Conservation (phyloP, 2,113 vertebrate species). For the Erpornis zantholeuca region DNA sequence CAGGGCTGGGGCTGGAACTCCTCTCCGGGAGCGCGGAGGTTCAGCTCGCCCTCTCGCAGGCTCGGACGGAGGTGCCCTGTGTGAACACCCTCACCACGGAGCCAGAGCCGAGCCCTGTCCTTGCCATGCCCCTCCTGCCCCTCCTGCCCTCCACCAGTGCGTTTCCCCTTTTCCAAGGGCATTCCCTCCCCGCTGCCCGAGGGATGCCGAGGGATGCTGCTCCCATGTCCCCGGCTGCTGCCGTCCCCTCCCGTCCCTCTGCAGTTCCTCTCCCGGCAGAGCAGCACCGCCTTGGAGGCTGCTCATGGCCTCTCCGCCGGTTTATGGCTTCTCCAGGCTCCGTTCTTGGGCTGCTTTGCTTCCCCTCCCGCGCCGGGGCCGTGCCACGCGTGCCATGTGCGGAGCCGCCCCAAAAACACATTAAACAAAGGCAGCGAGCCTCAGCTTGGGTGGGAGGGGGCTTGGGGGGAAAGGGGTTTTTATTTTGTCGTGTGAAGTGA, state of each 20-base stretch:
- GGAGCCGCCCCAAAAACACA: background rate
- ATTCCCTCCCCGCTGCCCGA: background rate
- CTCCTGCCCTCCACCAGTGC: background rate
- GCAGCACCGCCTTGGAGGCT: too few relatives aligned
- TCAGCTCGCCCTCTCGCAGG: background rate
- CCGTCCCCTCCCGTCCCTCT: background rate
- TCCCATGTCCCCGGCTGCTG: background rate
- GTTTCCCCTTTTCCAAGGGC: background rate
- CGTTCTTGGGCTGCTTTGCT: background rate
- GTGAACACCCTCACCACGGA: rapidly evolving
- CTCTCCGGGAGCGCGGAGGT: background rate
- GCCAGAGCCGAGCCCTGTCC: background rate
- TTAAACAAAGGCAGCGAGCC: background rate
- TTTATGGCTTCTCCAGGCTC: constrained; percentile 25
- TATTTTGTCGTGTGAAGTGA: background rate
- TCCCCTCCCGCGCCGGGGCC: background rate
- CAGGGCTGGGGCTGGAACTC: background rate
- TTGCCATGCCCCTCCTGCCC: background rate
- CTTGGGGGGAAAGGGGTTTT: background rate
- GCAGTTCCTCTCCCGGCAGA: too few relatives aligned
- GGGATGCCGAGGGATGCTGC: background rate
- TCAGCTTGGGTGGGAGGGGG: background rate
- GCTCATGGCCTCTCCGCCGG: background rate
- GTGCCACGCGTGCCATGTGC: background rate
- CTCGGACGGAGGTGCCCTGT: rapidly evolving